Percentiles rank a stretch among this genome's conserved stretches.
Conservation (phyloP, 2,888 invertebrate genomes). For the Gortyna flavago region DNA sequence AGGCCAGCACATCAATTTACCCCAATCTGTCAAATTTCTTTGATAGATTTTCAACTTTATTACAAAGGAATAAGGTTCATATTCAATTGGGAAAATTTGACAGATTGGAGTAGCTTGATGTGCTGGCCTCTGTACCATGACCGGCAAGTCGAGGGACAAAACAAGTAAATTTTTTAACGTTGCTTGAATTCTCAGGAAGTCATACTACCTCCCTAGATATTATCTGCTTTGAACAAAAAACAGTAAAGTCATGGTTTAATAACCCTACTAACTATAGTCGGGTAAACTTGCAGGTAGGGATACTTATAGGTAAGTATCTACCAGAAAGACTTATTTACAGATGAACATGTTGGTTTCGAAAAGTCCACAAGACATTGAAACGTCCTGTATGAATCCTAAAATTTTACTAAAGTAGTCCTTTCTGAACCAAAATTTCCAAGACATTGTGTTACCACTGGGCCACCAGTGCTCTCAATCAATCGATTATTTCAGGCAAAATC, state of each 20-base stretch:
- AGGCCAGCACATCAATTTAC: too few species aligned
- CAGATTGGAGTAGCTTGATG: too few species aligned
- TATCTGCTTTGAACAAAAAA: background rate
- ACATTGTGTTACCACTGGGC: background rate
- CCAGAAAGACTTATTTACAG: background rate
- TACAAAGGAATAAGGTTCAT: too few species aligned
- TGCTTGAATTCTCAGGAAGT: background rate
- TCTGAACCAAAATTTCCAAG: background rate
- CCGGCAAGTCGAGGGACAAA: background rate
- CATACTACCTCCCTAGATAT: background rate
- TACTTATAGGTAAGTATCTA: background rate
- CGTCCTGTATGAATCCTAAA: background rate
- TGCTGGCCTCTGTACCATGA: too few species aligned
- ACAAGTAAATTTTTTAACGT: too few species aligned
- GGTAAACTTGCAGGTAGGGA: background rate
- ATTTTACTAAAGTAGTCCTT: background rate
- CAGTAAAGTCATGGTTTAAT: background rate
- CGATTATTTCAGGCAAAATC: background rate
- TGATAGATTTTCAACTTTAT: too few species aligned
- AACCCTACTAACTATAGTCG: background rate
- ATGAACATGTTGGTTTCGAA: background rate
- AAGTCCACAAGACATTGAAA: background rate
- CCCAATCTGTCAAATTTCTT: too few species aligned
- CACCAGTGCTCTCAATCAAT: too few species aligned
- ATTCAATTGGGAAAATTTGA: too few species aligned